These are phyloP conservation scores for Acronicta alni DNA, from an alignment of 2,888 invertebrate genomes.

Conservation along the genomic window DNA sequence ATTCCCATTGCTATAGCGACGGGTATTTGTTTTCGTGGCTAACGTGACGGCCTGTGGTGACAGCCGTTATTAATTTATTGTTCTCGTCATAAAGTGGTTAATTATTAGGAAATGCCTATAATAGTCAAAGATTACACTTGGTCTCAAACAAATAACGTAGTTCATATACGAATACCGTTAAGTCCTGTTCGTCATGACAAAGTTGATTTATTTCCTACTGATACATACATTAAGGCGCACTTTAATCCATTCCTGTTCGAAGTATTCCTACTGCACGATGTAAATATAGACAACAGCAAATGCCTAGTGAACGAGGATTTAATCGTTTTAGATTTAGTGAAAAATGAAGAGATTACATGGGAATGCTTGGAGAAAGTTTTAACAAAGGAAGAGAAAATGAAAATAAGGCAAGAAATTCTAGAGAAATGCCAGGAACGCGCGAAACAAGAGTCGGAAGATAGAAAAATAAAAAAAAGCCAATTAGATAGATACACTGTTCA, in stretches of 20 bases:
- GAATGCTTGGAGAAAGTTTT: constrained; percentile 87
- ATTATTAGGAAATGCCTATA: constrained; percentile 90
- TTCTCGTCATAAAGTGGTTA: background rate
- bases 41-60: background rate
- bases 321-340: constrained; percentile 91
- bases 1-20: constrained; percentile 45
- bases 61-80: background rate
- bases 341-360: constrained; percentile 89
- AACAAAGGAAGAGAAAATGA: constrained; percentile 88
- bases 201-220: constrained; percentile 92
- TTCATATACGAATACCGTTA: constrained; percentile 91
- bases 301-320: constrained; percentile 90
- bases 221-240: constrained; percentile 92
- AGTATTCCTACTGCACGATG: constrained; percentile 90
- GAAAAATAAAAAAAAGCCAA: constrained; percentile 83
- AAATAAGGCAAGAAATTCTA: constrained; percentile 88
- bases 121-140: constrained; percentile 93
- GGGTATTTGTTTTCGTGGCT: constrained; percentile 10
- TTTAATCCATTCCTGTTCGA: constrained; percentile 94
- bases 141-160: constrained; percentile 91
- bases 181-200: constrained; percentile 90
- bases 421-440: constrained; percentile 88
- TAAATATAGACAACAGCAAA: constrained; percentile 90
- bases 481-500: constrained; percentile 88
- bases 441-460: constrained; percentile 87